Evolutionary conservation across 2,113 vertebrate species (phyloP), one percentile per base, ranked within the genome.

Genomic region (Tachysurus vachellii): DNA sequence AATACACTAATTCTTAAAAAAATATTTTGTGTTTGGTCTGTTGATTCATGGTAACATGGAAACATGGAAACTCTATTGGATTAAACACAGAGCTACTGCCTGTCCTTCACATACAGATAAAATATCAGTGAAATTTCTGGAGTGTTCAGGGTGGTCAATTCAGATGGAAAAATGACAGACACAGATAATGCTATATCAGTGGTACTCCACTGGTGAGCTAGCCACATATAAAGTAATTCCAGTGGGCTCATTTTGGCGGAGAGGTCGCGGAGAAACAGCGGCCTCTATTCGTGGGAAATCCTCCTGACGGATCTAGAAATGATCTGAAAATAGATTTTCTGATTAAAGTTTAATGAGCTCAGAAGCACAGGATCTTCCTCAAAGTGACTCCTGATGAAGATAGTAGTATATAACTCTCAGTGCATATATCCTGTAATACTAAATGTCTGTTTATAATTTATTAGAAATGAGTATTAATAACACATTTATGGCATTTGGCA

Each of bases 311-410:
- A 95, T 93, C 92, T 94, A 91, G 88, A 88, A 93, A 91, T 92
- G 89, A 95, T 92, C 94, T 94, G 92, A 93, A 95, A 95, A 96
- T 95, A 95, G 95, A 94, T 94, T 95, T 94, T 94, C 93, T 94
- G 93, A 96, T 95, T 93, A 96, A 95, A 92, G 93, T 94, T 95
- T 95, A 95, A 95, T 95, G 95, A 95, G 94, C 94, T 94, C 80
- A 91, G 93, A 94, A 93, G 93, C 94, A 91, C 89, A 91, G 93
- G 91, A 94, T 92, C 88, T 87, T 91, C 93, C 91, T 93, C 91
- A 94, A 94, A 93, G 90, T 92, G 91, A 93, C 92, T 94, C 91
- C 92, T 92, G 90, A 88, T 81, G 80, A 90, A 88, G 36, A 85
- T 80, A 64, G 80, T 64, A 71, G 42, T 85, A 84, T 84, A 64